These are phyloP conservation scores for Beris morrisii DNA, from an alignment of 2,888 invertebrate species.

Conservation along the genomic window DNA sequence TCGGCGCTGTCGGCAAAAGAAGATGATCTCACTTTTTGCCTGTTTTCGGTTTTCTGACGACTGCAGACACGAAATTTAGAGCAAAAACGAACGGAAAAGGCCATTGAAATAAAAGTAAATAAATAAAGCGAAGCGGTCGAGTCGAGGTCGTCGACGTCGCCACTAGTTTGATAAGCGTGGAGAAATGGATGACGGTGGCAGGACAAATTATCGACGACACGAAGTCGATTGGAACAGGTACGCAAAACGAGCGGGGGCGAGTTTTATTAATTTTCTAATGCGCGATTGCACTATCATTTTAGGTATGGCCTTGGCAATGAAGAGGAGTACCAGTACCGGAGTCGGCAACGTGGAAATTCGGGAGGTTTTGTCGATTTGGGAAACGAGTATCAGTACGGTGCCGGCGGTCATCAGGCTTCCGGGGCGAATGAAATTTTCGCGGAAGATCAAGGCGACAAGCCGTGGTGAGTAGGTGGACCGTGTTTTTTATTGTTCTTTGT, in stretches of 20 bases:
- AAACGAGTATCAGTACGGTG: slow-evolving; percentile 73
- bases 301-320: slow-evolving; percentile 55
- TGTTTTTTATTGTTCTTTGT: neutral
- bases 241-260: slow-evolving; percentile 37
- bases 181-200: slow-evolving; percentile 27
- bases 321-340: slow-evolving; percentile 55
- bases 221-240: slow-evolving; percentile 53
- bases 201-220: slow-evolving; percentile 40
- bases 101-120: too few species aligned
- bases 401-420: slow-evolving; percentile 81
- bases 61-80: too few species aligned
- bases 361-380: slow-evolving; percentile 76
- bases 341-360: slow-evolving; percentile 65
- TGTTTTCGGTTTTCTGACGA: too few species aligned
- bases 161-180: slow-evolving; percentile 41
- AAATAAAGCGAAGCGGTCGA: neutral
- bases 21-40: too few species aligned
- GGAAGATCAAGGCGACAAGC: slow-evolving; percentile 76
- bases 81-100: too few species aligned
- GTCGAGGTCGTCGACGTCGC: slow-evolving; percentile 7
- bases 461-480: slow-evolving; percentile 51
- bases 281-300: slow-evolving; percentile 9
- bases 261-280: neutral
- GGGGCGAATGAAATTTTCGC: slow-evolving; percentile 90
- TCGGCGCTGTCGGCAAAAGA: too few species aligned